Conservation (phyloP, 1,140 invertebrate species). For the Megalonaias nervosa region DNA sequence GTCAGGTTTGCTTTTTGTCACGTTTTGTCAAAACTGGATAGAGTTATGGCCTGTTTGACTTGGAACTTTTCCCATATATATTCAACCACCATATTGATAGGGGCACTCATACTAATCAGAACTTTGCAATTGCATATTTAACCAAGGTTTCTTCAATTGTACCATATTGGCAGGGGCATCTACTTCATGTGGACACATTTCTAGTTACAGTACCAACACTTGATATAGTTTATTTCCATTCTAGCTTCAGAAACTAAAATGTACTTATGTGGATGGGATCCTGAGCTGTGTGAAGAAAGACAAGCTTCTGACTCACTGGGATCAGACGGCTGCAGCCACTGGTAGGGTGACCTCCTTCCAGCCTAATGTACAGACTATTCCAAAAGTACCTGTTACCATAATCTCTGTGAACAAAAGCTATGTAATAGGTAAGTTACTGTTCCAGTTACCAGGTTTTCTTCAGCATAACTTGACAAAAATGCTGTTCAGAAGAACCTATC, state of each 20-base stretch:
- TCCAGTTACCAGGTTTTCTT: no score
- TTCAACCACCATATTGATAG: no score
- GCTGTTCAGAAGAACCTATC: no score
- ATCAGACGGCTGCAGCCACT: conserved; percentile 76
- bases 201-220: neutral
- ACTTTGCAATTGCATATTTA: no score
- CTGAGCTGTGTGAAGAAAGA: conserved; percentile 70
- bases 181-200: neutral
- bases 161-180: no score
- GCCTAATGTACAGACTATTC: conserved; percentile 77
- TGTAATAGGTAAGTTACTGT: conserved; percentile 47
- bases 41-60: no score
- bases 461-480: no score
- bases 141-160: no score
- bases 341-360: conserved; percentile 75
- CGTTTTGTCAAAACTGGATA: no score
- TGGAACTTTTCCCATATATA: no score
- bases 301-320: conserved; percentile 74
- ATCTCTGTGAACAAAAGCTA: conserved; percentile 45
- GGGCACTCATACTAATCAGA: no score
- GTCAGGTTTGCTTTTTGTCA: no score
- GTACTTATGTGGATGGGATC: conserved; percentile 76
- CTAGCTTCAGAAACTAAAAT: conserved; percentile 74
- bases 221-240: conserved; percentile 18
- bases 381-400: conserved; percentile 72